These are phyloP conservation scores for Heliocidaris tuberculata DNA, from an alignment of 35 echinoderm and acorn worm species.

Conservation along the genomic window DNA sequence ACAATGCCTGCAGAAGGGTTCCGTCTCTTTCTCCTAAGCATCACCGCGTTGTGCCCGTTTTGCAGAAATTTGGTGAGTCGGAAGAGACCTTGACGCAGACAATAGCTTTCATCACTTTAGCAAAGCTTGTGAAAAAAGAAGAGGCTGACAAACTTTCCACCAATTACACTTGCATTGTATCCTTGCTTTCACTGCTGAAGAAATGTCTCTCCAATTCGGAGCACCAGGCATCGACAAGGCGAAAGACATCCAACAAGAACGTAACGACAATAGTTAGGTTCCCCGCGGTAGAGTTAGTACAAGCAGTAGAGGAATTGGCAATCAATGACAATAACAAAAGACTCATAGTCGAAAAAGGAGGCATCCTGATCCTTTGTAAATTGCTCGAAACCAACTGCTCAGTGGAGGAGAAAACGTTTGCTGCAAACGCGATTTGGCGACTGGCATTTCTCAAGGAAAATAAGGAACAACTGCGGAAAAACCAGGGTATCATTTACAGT, in stretches of 20 bases:
- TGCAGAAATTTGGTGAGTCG: conserved; percentile 46
- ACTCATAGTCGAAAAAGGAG: conserved; percentile 70
- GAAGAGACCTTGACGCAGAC: conserved; percentile 61
- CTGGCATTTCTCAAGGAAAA: conserved; percentile 74
- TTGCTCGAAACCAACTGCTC: conserved; percentile 53
- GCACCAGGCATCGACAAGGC: background rate
- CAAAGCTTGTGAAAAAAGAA: conserved; percentile 75
- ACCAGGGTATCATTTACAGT: background rate
- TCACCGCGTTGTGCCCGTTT: conserved; percentile 35
- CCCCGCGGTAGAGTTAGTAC: conserved; percentile 61
- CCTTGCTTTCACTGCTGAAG: conserved; percentile 68
- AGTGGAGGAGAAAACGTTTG: conserved; percentile 49
- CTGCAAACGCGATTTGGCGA: conserved; percentile 64
- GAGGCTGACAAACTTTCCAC: conserved; percentile 60
- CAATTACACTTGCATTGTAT: conserved; percentile 56
- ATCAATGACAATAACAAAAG: conserved; percentile 84
- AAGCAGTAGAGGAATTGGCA: conserved; percentile 76
- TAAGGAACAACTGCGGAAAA: conserved; percentile 22
- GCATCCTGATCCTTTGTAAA: conserved; percentile 33
- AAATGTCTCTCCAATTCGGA: conserved; percentile 51
- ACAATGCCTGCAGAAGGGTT: conserved; percentile 61
- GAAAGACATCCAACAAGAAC: conserved; percentile 17
- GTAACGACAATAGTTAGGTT: background rate
- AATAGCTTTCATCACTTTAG: conserved; percentile 52
- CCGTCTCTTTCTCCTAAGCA: conserved; percentile 15